Conservation (phyloP, 2,888 invertebrate genomes). For the Hirudinaria manillensis region DNA sequence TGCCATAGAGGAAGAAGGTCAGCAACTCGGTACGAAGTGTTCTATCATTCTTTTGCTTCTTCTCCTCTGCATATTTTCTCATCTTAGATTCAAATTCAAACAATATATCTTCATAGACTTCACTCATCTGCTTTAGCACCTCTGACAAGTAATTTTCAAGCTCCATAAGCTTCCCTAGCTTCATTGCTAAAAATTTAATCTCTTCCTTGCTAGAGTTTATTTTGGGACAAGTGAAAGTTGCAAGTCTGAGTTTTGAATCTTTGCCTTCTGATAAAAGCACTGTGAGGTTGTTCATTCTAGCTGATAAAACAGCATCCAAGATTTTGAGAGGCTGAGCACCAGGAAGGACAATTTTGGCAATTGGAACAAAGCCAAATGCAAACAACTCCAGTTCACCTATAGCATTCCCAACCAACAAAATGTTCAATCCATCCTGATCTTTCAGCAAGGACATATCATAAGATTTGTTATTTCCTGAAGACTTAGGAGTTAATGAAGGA, state of each 20-base stretch:
- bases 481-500: constrained; percentile 46
- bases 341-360: constrained; percentile 61
- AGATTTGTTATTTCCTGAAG: constrained; percentile 46
- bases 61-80: constrained; percentile 71
- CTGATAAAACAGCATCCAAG: not conserved
- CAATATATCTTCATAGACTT: constrained; percentile 89
- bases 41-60: constrained; percentile 34
- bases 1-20: constrained; percentile 15
- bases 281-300: not conserved
- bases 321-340: not conserved
- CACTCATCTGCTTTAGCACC: constrained; percentile 57
- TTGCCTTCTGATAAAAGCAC: constrained; percentile 5
- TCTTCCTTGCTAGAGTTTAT: constrained; percentile 5
- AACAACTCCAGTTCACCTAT: constrained; percentile 66
- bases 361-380: constrained; percentile 77
- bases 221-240: not conserved
- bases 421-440: constrained; percentile 60
- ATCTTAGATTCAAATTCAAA: constrained; percentile 89
- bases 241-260: not conserved
- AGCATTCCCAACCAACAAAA: constrained; percentile 72
- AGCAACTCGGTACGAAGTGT: constrained; percentile 2
- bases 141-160: constrained; percentile 46
- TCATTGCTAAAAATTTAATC: constrained; percentile 9
- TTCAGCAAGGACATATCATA: constrained; percentile 50
- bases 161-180: constrained; percentile 9